phyloP scores from a whole-genome alignment of 1,140 invertebrate species.

The Pseudomyrmex dendroicus region DNA sequence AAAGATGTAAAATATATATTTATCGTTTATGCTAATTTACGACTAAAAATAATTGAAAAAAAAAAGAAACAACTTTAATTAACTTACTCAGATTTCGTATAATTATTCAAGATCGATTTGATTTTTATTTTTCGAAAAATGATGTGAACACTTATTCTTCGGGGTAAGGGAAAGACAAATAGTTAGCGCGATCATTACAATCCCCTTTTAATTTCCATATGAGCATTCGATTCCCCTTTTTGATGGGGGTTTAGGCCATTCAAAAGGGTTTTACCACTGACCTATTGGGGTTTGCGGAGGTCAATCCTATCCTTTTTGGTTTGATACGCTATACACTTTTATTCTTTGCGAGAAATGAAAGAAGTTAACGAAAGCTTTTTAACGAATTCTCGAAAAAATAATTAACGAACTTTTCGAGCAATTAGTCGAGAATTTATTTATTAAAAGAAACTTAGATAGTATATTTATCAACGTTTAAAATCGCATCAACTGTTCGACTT shows the following conservation, averaged over 20 bases:
- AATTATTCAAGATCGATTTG: too few species aligned
- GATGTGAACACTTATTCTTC: not conserved
- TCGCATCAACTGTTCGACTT: not conserved
- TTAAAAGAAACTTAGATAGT: not conserved
- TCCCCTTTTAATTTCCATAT: constrained; percentile 70
- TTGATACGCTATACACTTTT: constrained; percentile 28
- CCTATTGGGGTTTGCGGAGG: constrained; percentile 70
- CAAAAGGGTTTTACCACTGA: constrained; percentile 70
- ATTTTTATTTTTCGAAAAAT: not conserved
- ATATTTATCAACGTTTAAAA: not conserved
- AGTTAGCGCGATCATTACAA: constrained; percentile 45
- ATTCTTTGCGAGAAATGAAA: constrained; percentile 26
- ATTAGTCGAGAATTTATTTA: not conserved
- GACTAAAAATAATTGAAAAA: too few species aligned
- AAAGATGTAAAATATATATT: too few species aligned
- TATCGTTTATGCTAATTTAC: too few species aligned
- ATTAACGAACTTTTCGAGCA: constrained; percentile 5
- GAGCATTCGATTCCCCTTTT: constrained; percentile 65
- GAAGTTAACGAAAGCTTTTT: too few species aligned
- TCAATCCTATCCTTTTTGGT: constrained; percentile 58
- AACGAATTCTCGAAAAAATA: not conserved
- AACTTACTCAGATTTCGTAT: too few species aligned
- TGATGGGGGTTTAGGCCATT: constrained; percentile 69
- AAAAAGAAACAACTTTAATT: too few species aligned
- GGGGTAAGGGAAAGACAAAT: constrained; percentile 1